phyloP scores from a whole-genome alignment of 1,140 invertebrate genomes.

The Adoxophyes honmai region DNA sequence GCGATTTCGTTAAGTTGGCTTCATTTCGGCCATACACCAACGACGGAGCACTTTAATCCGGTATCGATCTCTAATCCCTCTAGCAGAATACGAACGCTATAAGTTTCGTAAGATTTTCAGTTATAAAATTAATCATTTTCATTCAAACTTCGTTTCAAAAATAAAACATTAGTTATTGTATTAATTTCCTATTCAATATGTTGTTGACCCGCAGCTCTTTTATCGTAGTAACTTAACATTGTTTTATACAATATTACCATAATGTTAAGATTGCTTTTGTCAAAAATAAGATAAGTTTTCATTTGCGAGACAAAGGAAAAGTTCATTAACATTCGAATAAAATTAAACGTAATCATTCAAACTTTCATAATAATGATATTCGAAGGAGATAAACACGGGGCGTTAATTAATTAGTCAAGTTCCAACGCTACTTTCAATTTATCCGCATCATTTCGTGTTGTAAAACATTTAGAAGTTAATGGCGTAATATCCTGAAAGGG shows the following conservation, averaged over 20 bases:
- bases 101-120: not conserved
- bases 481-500: not conserved
- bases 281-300: too few species aligned
- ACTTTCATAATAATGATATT: not conserved
- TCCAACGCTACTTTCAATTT: not conserved
- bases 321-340: too few species aligned
- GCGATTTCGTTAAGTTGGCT: constrained; percentile 35
- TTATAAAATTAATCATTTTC: not conserved
- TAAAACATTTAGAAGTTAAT: constrained; percentile 18
- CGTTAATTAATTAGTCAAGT: not conserved
- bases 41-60: constrained; percentile 33
- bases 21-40: constrained; percentile 24
- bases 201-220: too few species aligned
- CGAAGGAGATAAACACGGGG: not conserved
- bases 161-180: too few species aligned
- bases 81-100: not conserved
- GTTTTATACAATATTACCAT: too few species aligned
- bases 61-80: constrained; percentile 29
- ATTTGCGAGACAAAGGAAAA: too few species aligned
- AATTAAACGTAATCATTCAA: too few species aligned
- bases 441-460: constrained; percentile 9
- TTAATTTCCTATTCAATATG: too few species aligned
- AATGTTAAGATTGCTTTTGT: too few species aligned
- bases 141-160: not conserved
- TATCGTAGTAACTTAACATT: too few species aligned